Base-by-base conservation (phyloP, 2,888 invertebrate species). In the Pollenia amentaria region DNA sequence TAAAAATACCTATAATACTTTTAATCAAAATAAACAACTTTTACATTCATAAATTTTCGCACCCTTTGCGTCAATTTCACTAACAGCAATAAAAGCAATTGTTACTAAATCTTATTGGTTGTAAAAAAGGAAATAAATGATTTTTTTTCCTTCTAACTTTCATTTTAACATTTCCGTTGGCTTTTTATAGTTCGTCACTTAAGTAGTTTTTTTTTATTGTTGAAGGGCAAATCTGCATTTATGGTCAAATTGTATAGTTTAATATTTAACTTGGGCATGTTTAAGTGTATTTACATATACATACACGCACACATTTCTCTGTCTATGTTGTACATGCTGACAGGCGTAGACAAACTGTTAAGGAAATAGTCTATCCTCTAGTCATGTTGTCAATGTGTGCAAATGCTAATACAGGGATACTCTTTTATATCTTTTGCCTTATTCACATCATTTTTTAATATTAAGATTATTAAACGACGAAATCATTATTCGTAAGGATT, bases 1-100 rank as follows among this genome's bases (percentile, higher is more conserved):
- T 29, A 29, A 29, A 65, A 1, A n/a, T 46, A 12, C 18, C 11
- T 3, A 65, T 48, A 65, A 46, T 65, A 46, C 21, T 46, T 65
- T 65, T 46, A 65, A 46, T 65, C 18, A 65, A 65, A 65, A 46
- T 14, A 65, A 65, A 48, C 46, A 48, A 10, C 65, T 29, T 48
- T 65, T 48, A 29, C 40, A 21, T 55, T 29, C 3, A 29, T 29
- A 29, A 4, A 29, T 29, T 6, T 29, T 29, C 29, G 29, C 29
- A 29, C 29, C 3, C 29, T 29, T 29, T 29, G 29, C 29, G 29
- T 16, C 11, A 53, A 3, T 53, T 53, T 53, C 12, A 2, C 18
- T 53, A 53, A 18, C 21, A 55, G 55, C 55, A 10, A 55, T 55
- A 55, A 55, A 55, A 55, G 10, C 2, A 21, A 55, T 18, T 55